phyloP scores from a whole-genome alignment of 2,797 vertebrate species.

The Diceros bicornis region DNA sequence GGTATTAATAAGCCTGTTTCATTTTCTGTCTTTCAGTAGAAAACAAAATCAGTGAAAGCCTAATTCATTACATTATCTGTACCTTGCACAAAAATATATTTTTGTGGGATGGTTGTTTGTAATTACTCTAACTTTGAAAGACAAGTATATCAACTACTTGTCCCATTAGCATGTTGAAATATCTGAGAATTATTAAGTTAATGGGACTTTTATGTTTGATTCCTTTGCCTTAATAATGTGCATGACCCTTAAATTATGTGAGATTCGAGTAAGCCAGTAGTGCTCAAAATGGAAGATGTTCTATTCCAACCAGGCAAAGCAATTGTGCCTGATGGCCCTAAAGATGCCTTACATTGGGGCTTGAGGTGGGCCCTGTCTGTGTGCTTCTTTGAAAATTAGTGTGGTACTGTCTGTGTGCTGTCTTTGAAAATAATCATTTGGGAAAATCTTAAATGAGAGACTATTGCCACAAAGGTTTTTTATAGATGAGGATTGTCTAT shows the following conservation, averaged over 20 bases:
- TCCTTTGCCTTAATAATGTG: background rate
- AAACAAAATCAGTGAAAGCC: background rate
- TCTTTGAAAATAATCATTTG: background rate
- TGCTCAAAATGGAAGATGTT: background rate
- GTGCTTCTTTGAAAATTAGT: background rate
- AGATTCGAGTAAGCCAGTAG: slow-evolving; percentile 37
- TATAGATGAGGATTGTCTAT: background rate
- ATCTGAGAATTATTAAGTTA: slow-evolving; percentile 1
- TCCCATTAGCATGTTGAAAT: background rate
- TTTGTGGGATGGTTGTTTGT: background rate
- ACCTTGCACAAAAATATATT: background rate
- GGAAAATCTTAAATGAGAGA: background rate
- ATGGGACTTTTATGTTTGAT: slow-evolving; percentile 1
- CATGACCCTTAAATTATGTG: background rate
- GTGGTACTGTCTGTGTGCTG: background rate
- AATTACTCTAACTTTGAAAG: slow-evolving; percentile 18
- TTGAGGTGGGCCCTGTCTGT: background rate
- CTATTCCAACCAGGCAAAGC: background rate
- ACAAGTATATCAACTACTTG: background rate
- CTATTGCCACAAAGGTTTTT: background rate
- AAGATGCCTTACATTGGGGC: background rate
- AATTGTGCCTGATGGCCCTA: background rate
- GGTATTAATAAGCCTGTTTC: background rate
- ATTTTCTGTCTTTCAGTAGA: background rate
- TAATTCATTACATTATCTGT: background rate